Percentiles rank a stretch among this genome's conserved stretches.
Conservation (phyloP, 2,888 invertebrate species). For the Lypha dubia region DNA sequence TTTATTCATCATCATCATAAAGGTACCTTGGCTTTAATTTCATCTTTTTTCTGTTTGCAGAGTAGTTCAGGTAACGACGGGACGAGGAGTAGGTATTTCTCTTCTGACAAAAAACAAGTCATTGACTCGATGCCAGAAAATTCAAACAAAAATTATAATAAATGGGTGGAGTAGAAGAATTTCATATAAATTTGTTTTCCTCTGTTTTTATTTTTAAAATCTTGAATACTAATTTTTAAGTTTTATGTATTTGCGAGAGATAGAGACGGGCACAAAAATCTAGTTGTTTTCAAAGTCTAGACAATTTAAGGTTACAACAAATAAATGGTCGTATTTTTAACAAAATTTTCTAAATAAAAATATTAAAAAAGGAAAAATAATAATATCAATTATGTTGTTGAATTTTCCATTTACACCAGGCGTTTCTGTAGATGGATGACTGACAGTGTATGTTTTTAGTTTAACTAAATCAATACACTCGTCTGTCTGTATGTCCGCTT, state of each 20-base stretch:
- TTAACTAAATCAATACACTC: constrained; percentile 43
- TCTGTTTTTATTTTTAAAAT: not conserved
- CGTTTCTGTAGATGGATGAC: constrained; percentile 18
- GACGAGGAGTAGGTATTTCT: not conserved
- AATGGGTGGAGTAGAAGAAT: constrained; percentile 26
- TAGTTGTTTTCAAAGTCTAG: constrained; percentile 33
- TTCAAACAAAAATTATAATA: constrained; percentile 32
- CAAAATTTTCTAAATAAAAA: not conserved
- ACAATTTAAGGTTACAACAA: constrained; percentile 32
- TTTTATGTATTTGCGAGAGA: not conserved
- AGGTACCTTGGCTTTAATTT: constrained; percentile 60
- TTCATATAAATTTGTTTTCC: not conserved
- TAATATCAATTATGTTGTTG: constrained; percentile 27
- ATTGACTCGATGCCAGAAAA: constrained; percentile 38
- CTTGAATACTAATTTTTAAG: not conserved
- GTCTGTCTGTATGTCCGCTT: not conserved
- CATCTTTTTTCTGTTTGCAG: constrained; percentile 38
- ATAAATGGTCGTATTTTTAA: not conserved
- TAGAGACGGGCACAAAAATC: not conserved
- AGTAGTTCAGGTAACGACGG: too few relatives aligned
- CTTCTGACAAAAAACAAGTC: constrained; percentile 47
- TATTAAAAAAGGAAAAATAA: not conserved
- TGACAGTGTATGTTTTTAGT: constrained; percentile 19
- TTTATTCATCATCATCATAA: not conserved
- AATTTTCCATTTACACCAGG: constrained; percentile 30